phyloP scores from a whole-genome alignment of 2,888 invertebrate genomes.

The Lasioglossum malachurum region DNA sequence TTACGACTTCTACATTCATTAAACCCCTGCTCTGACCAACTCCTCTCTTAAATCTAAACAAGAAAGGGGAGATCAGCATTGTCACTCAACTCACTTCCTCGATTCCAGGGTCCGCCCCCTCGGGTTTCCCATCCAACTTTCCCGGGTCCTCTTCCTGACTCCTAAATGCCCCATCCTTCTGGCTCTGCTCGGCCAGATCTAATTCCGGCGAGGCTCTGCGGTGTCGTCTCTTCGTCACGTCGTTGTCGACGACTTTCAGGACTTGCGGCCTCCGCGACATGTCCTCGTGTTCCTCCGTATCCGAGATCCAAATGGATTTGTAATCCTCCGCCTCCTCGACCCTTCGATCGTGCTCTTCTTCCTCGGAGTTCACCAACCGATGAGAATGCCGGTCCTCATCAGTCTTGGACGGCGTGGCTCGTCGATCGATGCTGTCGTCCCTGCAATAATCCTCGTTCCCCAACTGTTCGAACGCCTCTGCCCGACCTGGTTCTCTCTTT shows the following conservation, averaged over 20 bases:
- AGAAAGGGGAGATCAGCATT: neutral
- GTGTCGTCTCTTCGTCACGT: slow-evolving; percentile 77
- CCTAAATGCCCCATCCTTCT: slow-evolving; percentile 10
- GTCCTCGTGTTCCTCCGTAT: slow-evolving; percentile 77
- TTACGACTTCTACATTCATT: neutral
- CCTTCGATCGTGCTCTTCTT: slow-evolving; percentile 38
- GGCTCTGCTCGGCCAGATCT: slow-evolving; percentile 48
- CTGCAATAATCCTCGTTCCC: slow-evolving; percentile 17
- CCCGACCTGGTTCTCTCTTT: neutral
- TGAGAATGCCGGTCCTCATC: slow-evolving; percentile 28
- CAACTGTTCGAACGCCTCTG: neutral
- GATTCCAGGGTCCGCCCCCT: neutral
- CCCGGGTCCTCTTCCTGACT: slow-evolving; percentile 1
- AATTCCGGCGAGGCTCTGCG: slow-evolving; percentile 60
- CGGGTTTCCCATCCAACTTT: slow-evolving; percentile 22
- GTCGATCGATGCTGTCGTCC: slow-evolving; percentile 16
- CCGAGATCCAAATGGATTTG: slow-evolving; percentile 80
- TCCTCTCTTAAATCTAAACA: neutral
- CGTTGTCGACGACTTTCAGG: slow-evolving; percentile 82
- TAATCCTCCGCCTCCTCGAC: slow-evolving; percentile 79
- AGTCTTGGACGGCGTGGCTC: slow-evolving; percentile 2
- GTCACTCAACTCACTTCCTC: slow-evolving; percentile 39
- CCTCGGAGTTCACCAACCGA: neutral
- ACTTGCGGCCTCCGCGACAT: slow-evolving; percentile 84
- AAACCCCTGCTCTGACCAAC: neutral